These are phyloP conservation scores for Zootermopsis nevadensis DNA, from an alignment of 2,888 invertebrate genomes.

Conservation along the genomic window DNA sequence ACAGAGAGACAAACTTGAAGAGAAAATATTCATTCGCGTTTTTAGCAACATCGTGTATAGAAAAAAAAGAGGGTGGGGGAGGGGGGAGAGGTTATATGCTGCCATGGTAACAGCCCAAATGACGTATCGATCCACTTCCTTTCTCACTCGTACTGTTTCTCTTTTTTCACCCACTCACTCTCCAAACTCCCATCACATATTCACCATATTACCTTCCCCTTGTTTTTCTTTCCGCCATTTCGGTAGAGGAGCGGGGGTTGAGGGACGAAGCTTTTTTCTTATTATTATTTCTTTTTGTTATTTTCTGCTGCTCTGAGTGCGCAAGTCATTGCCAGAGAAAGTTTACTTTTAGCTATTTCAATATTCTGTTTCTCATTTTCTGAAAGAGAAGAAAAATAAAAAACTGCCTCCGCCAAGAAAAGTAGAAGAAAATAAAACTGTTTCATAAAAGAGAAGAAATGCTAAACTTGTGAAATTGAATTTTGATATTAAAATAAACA, in stretches of 20 bases:
- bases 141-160: constrained; percentile 55
- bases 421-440: constrained; percentile 51
- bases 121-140: constrained; percentile 64
- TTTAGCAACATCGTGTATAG: constrained; percentile 46
- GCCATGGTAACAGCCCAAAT: constrained; percentile 68
- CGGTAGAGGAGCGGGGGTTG: constrained; percentile 46
- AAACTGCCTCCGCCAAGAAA: constrained; percentile 44
- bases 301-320: constrained; percentile 52
- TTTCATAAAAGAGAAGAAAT: constrained; percentile 52
- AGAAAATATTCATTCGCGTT: constrained; percentile 51
- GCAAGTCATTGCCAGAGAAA: constrained; percentile 55
- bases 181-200: constrained; percentile 62
- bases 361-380: constrained; percentile 58
- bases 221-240: constrained; percentile 62
- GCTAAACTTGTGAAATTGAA: constrained; percentile 53
- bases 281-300: constrained; percentile 49
- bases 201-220: constrained; percentile 65
- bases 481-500: constrained; percentile 54
- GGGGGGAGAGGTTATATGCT: constrained; percentile 58
- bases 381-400: constrained; percentile 52
- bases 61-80: constrained; percentile 37
- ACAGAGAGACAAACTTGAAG: constrained; percentile 49
- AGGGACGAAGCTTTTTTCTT: constrained; percentile 51
- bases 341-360: constrained; percentile 59
- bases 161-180: constrained; percentile 57